Conservation (phyloP, 2,113 vertebrate genomes). For the Xiphophorus hellerii region DNA sequence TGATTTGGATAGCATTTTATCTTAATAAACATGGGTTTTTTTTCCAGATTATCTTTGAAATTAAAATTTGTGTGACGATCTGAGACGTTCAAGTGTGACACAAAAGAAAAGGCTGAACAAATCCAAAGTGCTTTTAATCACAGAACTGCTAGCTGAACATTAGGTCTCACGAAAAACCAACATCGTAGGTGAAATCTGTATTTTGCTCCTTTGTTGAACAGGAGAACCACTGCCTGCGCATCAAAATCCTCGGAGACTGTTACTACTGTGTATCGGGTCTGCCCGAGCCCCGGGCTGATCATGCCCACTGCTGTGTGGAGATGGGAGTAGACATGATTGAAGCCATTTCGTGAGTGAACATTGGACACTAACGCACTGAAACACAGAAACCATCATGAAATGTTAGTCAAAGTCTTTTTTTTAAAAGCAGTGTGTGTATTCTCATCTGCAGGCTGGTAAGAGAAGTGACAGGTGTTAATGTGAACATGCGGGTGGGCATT, state of each 20-base stretch:
- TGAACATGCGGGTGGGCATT: conserved; percentile 98
- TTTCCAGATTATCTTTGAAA: neutral
- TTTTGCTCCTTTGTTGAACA: conserved; percentile 53
- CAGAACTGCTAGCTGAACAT: conserved; percentile 20
- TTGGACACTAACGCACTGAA: neutral
- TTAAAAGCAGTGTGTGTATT: conserved; percentile 11
- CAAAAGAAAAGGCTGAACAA: neutral
- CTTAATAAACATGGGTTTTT: neutral
- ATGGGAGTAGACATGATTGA: conserved; percentile 99
- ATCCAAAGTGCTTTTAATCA: neutral
- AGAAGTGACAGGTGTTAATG: conserved; percentile 95
- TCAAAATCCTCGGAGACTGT: conserved; percentile 97
- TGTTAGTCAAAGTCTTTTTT: neutral
- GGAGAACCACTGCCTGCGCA: conserved; percentile 97
- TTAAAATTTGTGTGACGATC: neutral
- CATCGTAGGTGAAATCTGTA: conserved; percentile 8
- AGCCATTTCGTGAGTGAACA: conserved; percentile 91
- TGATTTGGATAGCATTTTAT: neutral
- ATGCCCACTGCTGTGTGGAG: conserved; percentile 97
- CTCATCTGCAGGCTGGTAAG: conserved; percentile 86
- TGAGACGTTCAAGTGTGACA: neutral
- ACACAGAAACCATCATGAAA: neutral
- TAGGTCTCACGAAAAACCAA: neutral
- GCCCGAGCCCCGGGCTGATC: conserved; percentile 91
- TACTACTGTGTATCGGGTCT: conserved; percentile 97